A percentile compares a stretch with the other conserved stretches of the same genome.
These are phyloP conservation scores for Parus major DNA, from an alignment of 2,113 vertebrate species.

Conservation along the genomic window DNA sequence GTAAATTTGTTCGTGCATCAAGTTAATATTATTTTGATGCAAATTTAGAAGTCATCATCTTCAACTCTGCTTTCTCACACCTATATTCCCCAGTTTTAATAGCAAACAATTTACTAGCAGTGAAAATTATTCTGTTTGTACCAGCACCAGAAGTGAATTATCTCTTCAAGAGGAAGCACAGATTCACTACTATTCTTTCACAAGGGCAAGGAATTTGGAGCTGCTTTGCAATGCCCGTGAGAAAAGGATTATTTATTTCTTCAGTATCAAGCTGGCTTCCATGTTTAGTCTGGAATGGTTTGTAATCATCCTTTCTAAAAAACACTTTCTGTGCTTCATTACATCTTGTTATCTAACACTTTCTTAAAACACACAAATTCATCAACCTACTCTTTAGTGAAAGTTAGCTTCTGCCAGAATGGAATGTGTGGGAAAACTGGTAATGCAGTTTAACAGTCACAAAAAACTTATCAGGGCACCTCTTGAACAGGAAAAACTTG, in stretches of 20 bases:
- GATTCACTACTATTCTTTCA: background rate
- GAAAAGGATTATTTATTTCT: background rate
- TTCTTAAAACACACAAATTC: background rate
- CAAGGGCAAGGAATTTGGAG: background rate
- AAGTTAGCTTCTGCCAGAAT: background rate
- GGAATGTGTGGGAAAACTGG: background rate
- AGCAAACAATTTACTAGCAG: background rate
- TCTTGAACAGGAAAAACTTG: background rate
- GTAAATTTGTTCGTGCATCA: background rate
- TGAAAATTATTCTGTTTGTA: background rate
- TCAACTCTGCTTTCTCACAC: background rate
- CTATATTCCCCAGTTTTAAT: background rate
- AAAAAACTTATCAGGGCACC: background rate
- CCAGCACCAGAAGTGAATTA: background rate
- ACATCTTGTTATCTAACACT: background rate
- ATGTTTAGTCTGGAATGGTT: background rate
- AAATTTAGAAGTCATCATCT: background rate
- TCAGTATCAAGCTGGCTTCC: background rate
- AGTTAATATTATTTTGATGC: too few species aligned
- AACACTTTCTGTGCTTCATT: background rate
- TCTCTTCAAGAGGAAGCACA: background rate
- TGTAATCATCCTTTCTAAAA: background rate
- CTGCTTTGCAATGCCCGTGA: background rate
- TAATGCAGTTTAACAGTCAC: background rate
- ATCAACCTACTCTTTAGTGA: background rate